Evolutionary conservation across 2,113 vertebrate genomes (phyloP), one percentile per base, ranked within the genome.

Genomic region (Puntigrus tetrazona): DNA sequence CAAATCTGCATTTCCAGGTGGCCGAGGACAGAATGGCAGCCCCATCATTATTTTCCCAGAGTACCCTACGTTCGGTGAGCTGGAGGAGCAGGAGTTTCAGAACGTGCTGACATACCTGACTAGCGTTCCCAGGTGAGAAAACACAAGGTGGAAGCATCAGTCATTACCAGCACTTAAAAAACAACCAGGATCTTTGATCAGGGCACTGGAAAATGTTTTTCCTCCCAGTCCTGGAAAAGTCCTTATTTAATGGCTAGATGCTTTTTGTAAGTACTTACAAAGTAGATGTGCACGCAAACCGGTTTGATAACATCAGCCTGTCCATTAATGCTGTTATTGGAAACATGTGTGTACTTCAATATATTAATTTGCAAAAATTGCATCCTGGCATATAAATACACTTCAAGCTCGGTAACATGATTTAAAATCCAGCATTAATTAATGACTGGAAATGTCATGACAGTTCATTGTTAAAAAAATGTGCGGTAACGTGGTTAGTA

Each of bases 11-110:
- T 88, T 89, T 87, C 0, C 89, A 99, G 98, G 97, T 27, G 98
- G 98, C 38, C 93, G 97, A 91, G 97, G 96, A 16, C 93, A 94
- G 88, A 96, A 96, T 88, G 97, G 97, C 84, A 97, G 96, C 83
- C 98, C 98, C 2, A 95, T 99, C 91, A 98, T 99, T 89, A 96
- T 97, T 55, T 99, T 99, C 92, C 98, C 98, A 59, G 97, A 99
- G 90, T 99, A 96, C 86, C 96, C 97, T 11, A 89, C 96, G 43
- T 99, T 99, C 88, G 93, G 96, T 0, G 97, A 99, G 75, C 95
- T 99, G 89, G 96, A 97, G 0, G 97, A 98, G 84, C 93, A 93
- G 79, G 97, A 98, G 82, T 98, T 99, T 91, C 97, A 98, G 92
- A 97, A 96, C 20, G 98, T 99, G 87, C 92, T 99, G 86, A 97